These are phyloP conservation scores for Drosophila nigromelanica DNA, from an alignment of 1,140 invertebrate genomes.

Conservation along the genomic window DNA sequence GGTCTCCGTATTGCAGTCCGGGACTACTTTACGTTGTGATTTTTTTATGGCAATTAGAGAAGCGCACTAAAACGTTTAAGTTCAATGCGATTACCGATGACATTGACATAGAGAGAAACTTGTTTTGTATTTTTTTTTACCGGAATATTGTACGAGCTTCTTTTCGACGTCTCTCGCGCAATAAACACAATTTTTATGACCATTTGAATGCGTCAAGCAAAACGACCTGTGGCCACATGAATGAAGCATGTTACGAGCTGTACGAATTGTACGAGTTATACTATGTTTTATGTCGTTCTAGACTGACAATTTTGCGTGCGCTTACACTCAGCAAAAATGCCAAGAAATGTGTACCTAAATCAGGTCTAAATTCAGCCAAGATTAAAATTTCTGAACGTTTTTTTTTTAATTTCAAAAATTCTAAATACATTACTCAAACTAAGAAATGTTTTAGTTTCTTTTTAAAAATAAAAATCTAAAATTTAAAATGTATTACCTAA, in stretches of 20 bases:
- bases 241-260: constrained; percentile 41
- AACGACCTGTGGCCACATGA: constrained; percentile 44
- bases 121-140: constrained; percentile 1
- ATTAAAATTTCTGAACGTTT: too few species aligned
- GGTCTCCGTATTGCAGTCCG: constrained; percentile 22
- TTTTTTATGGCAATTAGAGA: constrained; percentile 67
- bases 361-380: too few species aligned
- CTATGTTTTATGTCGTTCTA: constrained; percentile 25
- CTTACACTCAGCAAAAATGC: too few species aligned
- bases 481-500: too few species aligned
- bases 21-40: constrained; percentile 22
- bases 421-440: too few species aligned
- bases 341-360: too few species aligned
- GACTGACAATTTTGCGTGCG: constrained; percentile 44
- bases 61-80: constrained; percentile 42
- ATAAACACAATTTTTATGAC: constrained; percentile 77
- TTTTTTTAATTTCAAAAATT: too few species aligned
- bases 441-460: too few species aligned
- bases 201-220: constrained; percentile 66
- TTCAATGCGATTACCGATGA: constrained; percentile 47
- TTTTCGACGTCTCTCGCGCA: constrained; percentile 34
- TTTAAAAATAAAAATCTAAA: too few species aligned
- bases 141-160: too few species aligned
- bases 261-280: constrained; percentile 1
- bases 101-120: constrained; percentile 66